phyloP scores from a whole-genome alignment of 2,888 invertebrate genomes.

The Eupithecia exiguata region DNA sequence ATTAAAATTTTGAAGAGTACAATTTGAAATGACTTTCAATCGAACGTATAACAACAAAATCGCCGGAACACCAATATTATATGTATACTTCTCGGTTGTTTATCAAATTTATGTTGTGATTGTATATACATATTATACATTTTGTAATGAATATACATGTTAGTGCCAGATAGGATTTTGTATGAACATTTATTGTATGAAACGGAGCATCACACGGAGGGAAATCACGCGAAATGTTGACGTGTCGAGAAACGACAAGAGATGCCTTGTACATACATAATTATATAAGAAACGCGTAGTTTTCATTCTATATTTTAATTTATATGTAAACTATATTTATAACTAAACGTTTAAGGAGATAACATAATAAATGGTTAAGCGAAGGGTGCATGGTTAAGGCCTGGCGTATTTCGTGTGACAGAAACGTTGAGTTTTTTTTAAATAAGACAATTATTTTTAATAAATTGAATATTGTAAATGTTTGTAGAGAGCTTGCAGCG shows the following conservation, averaged over 20 bases:
- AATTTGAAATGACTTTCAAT: slow-evolving; percentile 50
- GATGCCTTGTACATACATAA: slow-evolving; percentile 82
- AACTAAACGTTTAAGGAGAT: slow-evolving; percentile 72
- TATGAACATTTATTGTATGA: slow-evolving; percentile 73
- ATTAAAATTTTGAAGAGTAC: slow-evolving; percentile 60
- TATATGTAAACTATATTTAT: slow-evolving; percentile 81
- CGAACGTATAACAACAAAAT: slow-evolving; percentile 53
- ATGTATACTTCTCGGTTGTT: slow-evolving; percentile 79
- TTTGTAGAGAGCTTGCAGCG: slow-evolving; percentile 80
- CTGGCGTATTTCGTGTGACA: slow-evolving; percentile 56
- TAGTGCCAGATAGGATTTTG: slow-evolving; percentile 83
- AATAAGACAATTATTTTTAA: slow-evolving; percentile 66
- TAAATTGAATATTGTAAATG: slow-evolving; percentile 64
- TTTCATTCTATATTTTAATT: slow-evolving; percentile 82
- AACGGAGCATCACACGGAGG: slow-evolving; percentile 45
- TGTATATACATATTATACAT: slow-evolving; percentile 81
- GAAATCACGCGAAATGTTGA: slow-evolving; percentile 44
- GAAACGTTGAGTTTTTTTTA: slow-evolving; percentile 43
- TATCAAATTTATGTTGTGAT: slow-evolving; percentile 82
- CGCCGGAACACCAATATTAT: slow-evolving; percentile 67
- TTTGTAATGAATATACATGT: slow-evolving; percentile 82
- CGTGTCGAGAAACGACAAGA: slow-evolving; percentile 57
- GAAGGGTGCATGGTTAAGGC: slow-evolving; percentile 56
- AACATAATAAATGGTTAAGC: slow-evolving; percentile 66
- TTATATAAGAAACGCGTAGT: slow-evolving; percentile 79